Base-by-base conservation (phyloP, 2,113 vertebrate species). In the Otolemur garnettii region DNA sequence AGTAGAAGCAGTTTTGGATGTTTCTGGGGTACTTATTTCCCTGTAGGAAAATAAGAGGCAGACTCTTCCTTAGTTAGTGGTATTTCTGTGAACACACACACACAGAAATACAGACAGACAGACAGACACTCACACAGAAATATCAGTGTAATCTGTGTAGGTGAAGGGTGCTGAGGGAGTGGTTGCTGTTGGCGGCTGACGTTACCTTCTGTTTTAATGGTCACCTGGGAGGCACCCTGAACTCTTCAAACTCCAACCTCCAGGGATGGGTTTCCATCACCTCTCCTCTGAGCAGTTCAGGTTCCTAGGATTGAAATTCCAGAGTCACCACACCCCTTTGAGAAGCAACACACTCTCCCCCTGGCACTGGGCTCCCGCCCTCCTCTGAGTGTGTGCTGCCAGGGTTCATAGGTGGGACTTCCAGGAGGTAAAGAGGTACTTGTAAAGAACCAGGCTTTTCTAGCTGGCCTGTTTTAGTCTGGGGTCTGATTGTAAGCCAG, bases 61-160 rank as follows among this genome's bases (percentile, higher is more conserved):
- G 60, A 17, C 26, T 62, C 72, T 59, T 57, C 42, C 8, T 59
- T 62, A 17, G 78, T 42, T 33, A 28, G 33, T 17, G 62, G 71
- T 0, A 38, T 66, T 55, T 15, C 38, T 64, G 26, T 35, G 8
- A 42, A 5, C 0, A 4, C 3, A 12, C n/a, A 7, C 42, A 13
- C 77, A 33, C 4, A 18, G 21, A 1, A 2, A 1, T 38, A 10
- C 24, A 4, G 57, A 21, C 81, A 19, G 45, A 10, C 24, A 4
- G 57, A 21, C 81, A 19, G 45, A 2, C 42, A 4, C 13, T 0
- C 59, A 2, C 53, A 30, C 42, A 28, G 7, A 50, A 50, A 19
- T 15, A 8, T 22, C 17, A 15, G 7, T 38, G 4, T 72, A 64
- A n/a, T 50, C 69, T 30, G n/a, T 53, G 45, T 85, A 75, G 50